A percentile compares a stretch with the other conserved stretches of the same genome.
These are phyloP conservation scores for Cardiocondyla obscurior DNA, from an alignment of 1,140 invertebrate species.

Conservation along the genomic window DNA sequence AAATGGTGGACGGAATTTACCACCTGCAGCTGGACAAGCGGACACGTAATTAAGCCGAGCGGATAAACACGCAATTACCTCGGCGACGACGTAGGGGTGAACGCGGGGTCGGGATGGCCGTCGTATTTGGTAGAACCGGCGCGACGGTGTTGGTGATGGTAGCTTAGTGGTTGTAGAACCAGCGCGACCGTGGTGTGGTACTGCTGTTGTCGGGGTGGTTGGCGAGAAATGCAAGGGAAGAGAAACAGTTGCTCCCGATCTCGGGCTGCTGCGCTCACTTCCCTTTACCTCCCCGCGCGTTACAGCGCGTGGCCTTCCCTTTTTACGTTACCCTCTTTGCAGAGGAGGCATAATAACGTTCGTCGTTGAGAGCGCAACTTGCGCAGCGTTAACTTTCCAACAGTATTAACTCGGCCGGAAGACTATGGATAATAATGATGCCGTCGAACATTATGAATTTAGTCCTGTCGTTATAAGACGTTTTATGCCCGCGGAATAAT, in stretches of 20 bases:
- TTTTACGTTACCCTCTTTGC: conserved; percentile 35
- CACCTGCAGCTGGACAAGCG: conserved; percentile 77
- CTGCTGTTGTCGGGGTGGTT: conserved; percentile 33
- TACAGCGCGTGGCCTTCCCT: conserved; percentile 7
- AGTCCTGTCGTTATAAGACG: background rate
- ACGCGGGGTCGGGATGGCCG: background rate
- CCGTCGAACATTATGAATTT: conserved; percentile 32
- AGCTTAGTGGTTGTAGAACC: background rate
- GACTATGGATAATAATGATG: conserved; percentile 35
- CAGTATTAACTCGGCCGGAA: conserved; percentile 25
- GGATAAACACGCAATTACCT: conserved; percentile 80
- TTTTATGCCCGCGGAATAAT: background rate
- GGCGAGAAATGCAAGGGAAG: conserved; percentile 35
- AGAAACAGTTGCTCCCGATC: conserved; percentile 54
- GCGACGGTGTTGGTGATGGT: conserved; percentile 13
- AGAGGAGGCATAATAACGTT: conserved; percentile 35
- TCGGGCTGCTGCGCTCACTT: conserved; percentile 6
- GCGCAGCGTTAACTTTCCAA: conserved; percentile 41
- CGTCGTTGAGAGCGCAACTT: conserved; percentile 24
- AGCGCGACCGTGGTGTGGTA: background rate
- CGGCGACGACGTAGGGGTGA: conserved; percentile 67
- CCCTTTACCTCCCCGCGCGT: background rate
- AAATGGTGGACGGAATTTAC: conserved; percentile 74
- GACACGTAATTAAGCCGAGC: conserved; percentile 80
- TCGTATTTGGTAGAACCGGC: conserved; percentile 38